Conservation (phyloP, 2,888 invertebrate genomes). For the Tipula helvola region DNA sequence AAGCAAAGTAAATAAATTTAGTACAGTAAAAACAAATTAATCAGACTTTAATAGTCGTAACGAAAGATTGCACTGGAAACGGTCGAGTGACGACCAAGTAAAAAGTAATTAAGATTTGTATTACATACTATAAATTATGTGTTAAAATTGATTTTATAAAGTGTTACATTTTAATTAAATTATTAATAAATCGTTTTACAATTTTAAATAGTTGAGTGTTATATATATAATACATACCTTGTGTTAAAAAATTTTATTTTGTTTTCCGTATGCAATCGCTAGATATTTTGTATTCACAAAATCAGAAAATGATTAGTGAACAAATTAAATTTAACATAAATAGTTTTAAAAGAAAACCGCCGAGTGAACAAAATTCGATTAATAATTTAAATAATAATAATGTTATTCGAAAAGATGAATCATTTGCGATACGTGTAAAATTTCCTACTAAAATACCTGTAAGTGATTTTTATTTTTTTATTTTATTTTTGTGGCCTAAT, state of each 20-base stretch:
- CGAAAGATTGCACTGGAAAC: background rate
- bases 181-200: too few species aligned
- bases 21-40: background rate
- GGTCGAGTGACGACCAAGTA: background rate
- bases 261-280: background rate
- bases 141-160: background rate
- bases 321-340: background rate
- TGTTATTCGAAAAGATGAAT: slow-evolving; percentile 48
- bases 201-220: too few species aligned
- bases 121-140: background rate
- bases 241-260: background rate
- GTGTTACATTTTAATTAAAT: background rate
- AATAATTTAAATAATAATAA: background rate
- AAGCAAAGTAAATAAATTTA: background rate
- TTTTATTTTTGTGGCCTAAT: too few species aligned
- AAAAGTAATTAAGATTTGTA: background rate
- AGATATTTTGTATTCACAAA: background rate
- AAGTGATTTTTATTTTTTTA: slow-evolving; percentile 32
- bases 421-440: slow-evolving; percentile 60
- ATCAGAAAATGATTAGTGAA: background rate
- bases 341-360: background rate
- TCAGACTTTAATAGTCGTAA: background rate
- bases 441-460: slow-evolving; percentile 74
- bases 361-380: background rate
- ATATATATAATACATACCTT: too few species aligned